Conservation (phyloP, 2,888 invertebrate genomes). For the Brachylomia viminalis region DNA sequence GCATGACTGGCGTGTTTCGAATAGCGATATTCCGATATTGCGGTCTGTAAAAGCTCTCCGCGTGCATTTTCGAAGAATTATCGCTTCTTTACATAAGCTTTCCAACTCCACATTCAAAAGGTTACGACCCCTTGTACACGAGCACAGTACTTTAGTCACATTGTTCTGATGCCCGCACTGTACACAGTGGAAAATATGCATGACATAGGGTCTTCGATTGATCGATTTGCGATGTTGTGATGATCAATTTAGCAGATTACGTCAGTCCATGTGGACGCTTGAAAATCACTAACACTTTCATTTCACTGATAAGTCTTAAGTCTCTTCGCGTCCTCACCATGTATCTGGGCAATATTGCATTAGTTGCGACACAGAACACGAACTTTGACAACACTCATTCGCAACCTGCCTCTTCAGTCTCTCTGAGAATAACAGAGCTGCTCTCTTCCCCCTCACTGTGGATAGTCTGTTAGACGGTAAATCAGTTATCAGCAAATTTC, state of each 20-base stretch:
- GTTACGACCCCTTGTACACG: conserved; percentile 40
- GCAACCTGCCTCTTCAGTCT: conserved; percentile 78
- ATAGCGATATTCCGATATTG: conserved; percentile 48
- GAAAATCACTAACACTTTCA: conserved; percentile 47
- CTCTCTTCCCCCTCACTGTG: conserved; percentile 76
- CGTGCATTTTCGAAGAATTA: conserved; percentile 50
- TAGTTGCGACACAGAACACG: conserved; percentile 82
- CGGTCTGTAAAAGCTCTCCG: conserved; percentile 57
- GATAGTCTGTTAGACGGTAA: conserved; percentile 71
- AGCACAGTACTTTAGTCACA: conserved; percentile 42
- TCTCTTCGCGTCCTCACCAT: conserved; percentile 74
- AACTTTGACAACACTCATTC: conserved; percentile 80
- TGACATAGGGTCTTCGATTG: conserved; percentile 40
- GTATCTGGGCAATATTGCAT: conserved; percentile 84
- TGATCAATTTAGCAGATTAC: conserved; percentile 48
- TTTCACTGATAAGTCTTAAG: conserved; percentile 54
- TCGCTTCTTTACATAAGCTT: conserved; percentile 48
- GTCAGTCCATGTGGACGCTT: conserved; percentile 53
- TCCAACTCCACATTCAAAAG: conserved; percentile 42
- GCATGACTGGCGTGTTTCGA: conserved; percentile 40
- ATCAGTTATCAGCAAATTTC: conserved; percentile 72
- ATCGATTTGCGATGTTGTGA: conserved; percentile 43
- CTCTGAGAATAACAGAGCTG: conserved; percentile 73
- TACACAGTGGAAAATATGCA: conserved; percentile 49
- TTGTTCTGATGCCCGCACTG: conserved; percentile 50